phyloP scores from a whole-genome alignment of 2,797 vertebrate genomes.

The Molossus molossus region DNA sequence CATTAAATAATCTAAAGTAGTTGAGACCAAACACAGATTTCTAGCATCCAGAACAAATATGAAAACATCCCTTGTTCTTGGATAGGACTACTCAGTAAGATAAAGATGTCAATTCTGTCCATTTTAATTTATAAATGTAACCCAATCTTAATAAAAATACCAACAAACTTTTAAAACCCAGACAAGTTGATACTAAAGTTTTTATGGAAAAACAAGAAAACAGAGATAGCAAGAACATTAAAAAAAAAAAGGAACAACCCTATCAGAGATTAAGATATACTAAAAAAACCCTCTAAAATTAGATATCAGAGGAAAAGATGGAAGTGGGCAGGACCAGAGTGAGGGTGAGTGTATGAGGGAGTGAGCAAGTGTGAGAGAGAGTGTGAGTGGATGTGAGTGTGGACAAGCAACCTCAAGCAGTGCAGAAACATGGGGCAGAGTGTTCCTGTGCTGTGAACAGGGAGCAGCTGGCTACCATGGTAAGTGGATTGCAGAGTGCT shows the following conservation, averaged over 20 bases:
- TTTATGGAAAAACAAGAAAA: background rate
- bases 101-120: background rate
- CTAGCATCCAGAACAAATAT: background rate
- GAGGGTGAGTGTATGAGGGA: too few species aligned
- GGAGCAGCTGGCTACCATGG: too few species aligned
- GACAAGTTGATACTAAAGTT: background rate
- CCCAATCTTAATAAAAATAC: background rate
- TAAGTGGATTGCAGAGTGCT: too few species aligned
- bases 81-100: background rate
- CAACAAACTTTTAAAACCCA: background rate
- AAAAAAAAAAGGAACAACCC: background rate
- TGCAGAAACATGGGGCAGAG: too few species aligned
- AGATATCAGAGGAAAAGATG: background rate
- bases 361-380: too few species aligned
- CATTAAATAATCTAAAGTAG: background rate
- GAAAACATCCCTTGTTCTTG: background rate
- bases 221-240: background rate
- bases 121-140: constrained; percentile 23
- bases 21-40: background rate
- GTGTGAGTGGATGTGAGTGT: too few species aligned
- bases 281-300: background rate
- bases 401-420: too few species aligned
- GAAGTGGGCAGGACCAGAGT: too few species aligned
- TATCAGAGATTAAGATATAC: background rate
- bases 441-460: too few species aligned